Percentiles rank a stretch among this genome's conserved stretches.
Conservation (phyloP, 53 echinoderm and acorn worm genomes). For the Astropecten irregularis region DNA sequence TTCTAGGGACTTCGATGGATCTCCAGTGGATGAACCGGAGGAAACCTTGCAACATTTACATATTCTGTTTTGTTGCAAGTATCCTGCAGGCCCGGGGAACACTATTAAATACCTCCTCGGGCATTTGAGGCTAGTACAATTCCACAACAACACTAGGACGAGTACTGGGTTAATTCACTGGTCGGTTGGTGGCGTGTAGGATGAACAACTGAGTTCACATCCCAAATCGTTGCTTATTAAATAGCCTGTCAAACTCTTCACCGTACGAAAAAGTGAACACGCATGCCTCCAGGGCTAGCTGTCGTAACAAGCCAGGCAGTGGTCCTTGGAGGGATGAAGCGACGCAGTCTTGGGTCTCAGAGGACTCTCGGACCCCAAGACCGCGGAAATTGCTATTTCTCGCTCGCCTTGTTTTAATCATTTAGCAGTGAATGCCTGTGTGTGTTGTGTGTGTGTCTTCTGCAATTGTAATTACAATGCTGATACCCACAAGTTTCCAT, state of each 20-base stretch:
- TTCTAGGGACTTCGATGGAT: too few species aligned
- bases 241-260: conserved; percentile 68
- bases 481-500: not conserved
- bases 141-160: not conserved
- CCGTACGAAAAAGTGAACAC: conserved; percentile 34
- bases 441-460: conserved; percentile 5
- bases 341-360: conserved; percentile 19
- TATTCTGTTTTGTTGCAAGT: conserved; percentile 31
- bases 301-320: conserved; percentile 51
- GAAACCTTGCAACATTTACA: conserved; percentile 50
- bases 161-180: conserved; percentile 14
- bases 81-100: conserved; percentile 9
- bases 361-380: not conserved
- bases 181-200: conserved; percentile 46
- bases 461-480: conserved; percentile 1
- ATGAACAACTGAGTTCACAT: conserved; percentile 44
- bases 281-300: conserved; percentile 51
- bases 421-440: not conserved
- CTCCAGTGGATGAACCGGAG: too few species aligned
- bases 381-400: conserved; percentile 49
- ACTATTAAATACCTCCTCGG: conserved; percentile 42
- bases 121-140: not conserved
- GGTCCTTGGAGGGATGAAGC: conserved; percentile 12
- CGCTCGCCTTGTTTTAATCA: conserved; percentile 51
- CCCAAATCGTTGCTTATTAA: conserved; percentile 70